A percentile compares a stretch with the other conserved stretches of the same genome.
Conservation (phyloP, 2,888 invertebrate genomes). For the Sarcophaga carnaria region DNA sequence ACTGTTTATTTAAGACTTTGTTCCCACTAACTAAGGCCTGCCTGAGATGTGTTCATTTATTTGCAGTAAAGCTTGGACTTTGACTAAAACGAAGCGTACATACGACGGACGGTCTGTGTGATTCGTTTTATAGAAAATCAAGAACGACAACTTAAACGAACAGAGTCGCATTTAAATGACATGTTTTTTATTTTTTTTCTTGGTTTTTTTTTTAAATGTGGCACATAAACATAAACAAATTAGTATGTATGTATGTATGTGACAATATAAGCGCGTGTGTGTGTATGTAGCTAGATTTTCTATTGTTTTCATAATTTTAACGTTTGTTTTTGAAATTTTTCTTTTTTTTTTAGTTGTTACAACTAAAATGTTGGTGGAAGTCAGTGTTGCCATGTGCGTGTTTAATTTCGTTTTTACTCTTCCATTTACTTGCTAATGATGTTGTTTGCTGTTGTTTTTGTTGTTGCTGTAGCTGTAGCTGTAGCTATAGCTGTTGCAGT, state of each 20-base stretch:
- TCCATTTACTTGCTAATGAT: neutral
- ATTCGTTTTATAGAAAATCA: neutral
- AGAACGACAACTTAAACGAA: neutral
- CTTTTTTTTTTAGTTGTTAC: constrained; percentile 23
- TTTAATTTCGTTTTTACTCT: constrained; percentile 32
- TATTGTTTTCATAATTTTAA: neutral
- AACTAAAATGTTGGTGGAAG: constrained; percentile 51
- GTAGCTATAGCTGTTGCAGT: neutral
- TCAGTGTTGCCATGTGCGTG: constrained; percentile 56
- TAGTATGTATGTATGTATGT: neutral
- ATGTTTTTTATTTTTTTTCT: neutral
- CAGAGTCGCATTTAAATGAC: constrained; percentile 5
- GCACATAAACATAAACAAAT: neutral
- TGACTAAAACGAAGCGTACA: neutral
- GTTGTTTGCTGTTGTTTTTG: neutral
- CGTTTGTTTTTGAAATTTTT: neutral
- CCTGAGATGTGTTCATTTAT: neutral
- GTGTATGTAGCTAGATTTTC: neutral
- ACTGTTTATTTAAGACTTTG: neutral
- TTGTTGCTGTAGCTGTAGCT: constrained; percentile 16
- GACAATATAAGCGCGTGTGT: constrained; percentile 5
- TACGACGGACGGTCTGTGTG: neutral
- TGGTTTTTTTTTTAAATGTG: constrained; percentile 1
- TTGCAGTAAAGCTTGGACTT: constrained; percentile 46
- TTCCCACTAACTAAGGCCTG: neutral